A percentile compares a stretch with the other conserved stretches of the same genome.
phyloP scores from a whole-genome alignment of 2,113 vertebrate genomes.

The Eonycteris spelaea region DNA sequence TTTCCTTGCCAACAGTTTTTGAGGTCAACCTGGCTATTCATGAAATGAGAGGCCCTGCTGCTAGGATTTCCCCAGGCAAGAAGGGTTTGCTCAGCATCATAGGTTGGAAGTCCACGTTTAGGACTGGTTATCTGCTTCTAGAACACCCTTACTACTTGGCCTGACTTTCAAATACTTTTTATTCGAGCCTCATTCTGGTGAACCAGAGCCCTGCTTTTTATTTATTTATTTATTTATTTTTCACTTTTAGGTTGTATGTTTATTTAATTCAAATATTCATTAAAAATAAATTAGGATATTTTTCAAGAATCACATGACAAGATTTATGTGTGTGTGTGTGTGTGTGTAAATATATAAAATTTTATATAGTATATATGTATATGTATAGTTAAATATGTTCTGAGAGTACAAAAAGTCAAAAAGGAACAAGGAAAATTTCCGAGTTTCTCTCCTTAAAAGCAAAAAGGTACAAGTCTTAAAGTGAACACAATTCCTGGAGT shows the following conservation, averaged over 20 bases:
- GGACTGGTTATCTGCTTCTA: slow-evolving; percentile 5
- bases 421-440: background rate
- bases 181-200: background rate
- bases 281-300: background rate
- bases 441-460: background rate
- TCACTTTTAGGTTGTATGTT: background rate
- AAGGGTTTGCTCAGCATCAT: background rate
- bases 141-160: background rate
- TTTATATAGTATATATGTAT: background rate
- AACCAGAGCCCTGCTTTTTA: background rate
- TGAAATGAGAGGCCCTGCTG: slow-evolving; percentile 54
- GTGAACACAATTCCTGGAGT: background rate
- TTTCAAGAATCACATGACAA: background rate
- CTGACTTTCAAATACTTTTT: background rate
- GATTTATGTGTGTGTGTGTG: background rate
- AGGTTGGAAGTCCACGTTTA: background rate
- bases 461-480: background rate
- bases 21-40: slow-evolving; percentile 62
- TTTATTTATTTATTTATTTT: too few species aligned
- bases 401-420: background rate
- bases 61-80: slow-evolving; percentile 33
- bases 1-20: slow-evolving; percentile 64
- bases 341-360: background rate
- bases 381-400: background rate
- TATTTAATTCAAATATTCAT: slow-evolving; percentile 9